A percentile compares a stretch with the other conserved stretches of the same genome.
These are phyloP conservation scores for Chloropsis hardwickii DNA, from an alignment of 2,113 vertebrate species.

Conservation along the genomic window DNA sequence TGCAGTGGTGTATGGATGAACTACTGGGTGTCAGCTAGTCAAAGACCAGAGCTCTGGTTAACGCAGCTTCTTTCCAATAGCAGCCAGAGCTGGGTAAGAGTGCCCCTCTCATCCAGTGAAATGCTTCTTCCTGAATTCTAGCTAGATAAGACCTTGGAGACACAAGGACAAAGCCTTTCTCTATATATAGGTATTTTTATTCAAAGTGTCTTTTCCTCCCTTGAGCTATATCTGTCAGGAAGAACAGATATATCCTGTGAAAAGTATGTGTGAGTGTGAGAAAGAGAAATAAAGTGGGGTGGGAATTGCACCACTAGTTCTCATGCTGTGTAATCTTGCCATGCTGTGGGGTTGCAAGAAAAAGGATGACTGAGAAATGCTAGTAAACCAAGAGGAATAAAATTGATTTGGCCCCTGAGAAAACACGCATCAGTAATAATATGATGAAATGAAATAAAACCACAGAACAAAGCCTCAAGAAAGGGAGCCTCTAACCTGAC, in stretches of 20 bases:
- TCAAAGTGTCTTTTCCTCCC: constrained; percentile 26
- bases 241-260: constrained; percentile 36
- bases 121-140: not conserved
- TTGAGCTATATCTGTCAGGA: constrained; percentile 43
- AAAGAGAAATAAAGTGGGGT: constrained; percentile 6
- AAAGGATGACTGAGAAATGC: constrained; percentile 8
- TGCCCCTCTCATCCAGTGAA: not conserved
- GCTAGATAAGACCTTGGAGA: constrained; percentile 1
- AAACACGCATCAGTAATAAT: not conserved
- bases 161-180: constrained; percentile 23
- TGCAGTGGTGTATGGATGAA: not conserved
- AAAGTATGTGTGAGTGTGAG: not conserved
- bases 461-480: constrained; percentile 19
- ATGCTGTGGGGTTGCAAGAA: not conserved
- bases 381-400: not conserved
- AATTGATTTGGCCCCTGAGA: not conserved
- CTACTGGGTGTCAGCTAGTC: not conserved
- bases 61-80: not conserved
- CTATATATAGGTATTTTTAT: constrained; percentile 28
- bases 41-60: not conserved
- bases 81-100: not conserved
- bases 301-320: not conserved
- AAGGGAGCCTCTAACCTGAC: not conserved
- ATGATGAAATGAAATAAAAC: constrained; percentile 29
- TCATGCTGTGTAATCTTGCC: not conserved